Conservation (phyloP, 1,140 invertebrate species). For the Armadillidium nasatum region DNA sequence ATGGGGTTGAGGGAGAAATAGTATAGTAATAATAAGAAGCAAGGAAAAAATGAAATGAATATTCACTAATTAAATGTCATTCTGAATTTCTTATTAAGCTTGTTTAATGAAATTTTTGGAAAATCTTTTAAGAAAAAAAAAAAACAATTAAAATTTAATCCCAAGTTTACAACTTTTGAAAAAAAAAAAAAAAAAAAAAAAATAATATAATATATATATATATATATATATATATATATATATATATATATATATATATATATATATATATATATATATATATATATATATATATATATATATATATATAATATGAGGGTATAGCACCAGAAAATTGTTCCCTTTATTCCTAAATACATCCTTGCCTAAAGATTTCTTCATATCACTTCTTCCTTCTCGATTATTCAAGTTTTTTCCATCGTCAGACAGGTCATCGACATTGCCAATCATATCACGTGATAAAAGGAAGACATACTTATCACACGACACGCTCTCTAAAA, state of each 20-base stretch:
- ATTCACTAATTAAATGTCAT: no score
- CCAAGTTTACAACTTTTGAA: no score
- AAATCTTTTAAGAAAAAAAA: no score
- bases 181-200: no score
- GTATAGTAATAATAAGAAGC: no score
- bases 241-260: slow-evolving; percentile 31
- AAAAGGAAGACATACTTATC: not conserved
- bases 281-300: slow-evolving; percentile 30
- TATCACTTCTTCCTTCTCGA: not conserved
- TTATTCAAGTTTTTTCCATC: not conserved
- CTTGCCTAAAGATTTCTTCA: not conserved
- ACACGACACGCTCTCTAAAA: not conserved
- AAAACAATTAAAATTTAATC: no score
- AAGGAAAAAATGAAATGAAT: no score
- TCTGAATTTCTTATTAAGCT: no score
- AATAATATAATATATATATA: no score
- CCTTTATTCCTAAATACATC: not conserved
- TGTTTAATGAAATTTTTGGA: no score
- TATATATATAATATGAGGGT: slow-evolving; percentile 31
- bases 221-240: slow-evolving; percentile 26
- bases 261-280: slow-evolving; percentile 8
- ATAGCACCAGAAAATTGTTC: not conserved
- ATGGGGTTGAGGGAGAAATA: no score
- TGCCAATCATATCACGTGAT: not conserved
- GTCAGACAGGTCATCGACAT: not conserved